These are phyloP conservation scores for Geotrypetes seraphini DNA, from an alignment of 2,797 vertebrate genomes.

Conservation along the genomic window DNA sequence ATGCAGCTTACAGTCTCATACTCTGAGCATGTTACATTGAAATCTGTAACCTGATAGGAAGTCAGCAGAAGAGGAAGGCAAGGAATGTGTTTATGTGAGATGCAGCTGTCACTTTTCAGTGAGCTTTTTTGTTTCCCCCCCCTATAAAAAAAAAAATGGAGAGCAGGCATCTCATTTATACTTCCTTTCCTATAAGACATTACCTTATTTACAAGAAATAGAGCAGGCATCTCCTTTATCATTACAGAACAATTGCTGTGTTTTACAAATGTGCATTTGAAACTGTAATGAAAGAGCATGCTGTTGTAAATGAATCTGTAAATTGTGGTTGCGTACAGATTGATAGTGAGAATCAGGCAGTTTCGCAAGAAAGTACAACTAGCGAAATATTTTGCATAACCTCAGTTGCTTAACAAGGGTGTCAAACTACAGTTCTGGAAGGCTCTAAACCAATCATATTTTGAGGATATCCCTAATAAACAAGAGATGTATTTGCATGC, in stretches of 20 bases:
- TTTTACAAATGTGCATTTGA: background rate
- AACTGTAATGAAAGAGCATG: background rate
- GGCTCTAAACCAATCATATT: no score
- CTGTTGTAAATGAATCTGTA: no score
- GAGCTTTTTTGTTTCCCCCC: background rate
- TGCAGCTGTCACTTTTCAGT: background rate
- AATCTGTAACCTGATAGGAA: background rate
- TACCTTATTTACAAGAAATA: no score
- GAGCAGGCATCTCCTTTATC: background rate
- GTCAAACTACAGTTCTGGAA: no score
- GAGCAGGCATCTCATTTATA: background rate
- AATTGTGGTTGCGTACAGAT: no score
- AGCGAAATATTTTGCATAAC: no score
- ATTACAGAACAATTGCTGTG: background rate
- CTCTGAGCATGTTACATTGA: background rate
- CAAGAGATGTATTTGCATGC: no score
- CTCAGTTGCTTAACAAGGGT: no score
- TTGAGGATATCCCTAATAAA: no score
- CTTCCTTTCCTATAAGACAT: no score
- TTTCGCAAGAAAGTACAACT: no score
- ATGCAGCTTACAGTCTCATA: conserved; percentile 1
- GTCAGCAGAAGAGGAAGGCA: conserved; percentile 1
- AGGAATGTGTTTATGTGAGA: background rate
- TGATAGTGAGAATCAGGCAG: no score
- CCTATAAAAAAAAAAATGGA: background rate